Base-by-base conservation (phyloP, 1,140 invertebrate genomes). In the Pseudachorutes palmiensis region DNA sequence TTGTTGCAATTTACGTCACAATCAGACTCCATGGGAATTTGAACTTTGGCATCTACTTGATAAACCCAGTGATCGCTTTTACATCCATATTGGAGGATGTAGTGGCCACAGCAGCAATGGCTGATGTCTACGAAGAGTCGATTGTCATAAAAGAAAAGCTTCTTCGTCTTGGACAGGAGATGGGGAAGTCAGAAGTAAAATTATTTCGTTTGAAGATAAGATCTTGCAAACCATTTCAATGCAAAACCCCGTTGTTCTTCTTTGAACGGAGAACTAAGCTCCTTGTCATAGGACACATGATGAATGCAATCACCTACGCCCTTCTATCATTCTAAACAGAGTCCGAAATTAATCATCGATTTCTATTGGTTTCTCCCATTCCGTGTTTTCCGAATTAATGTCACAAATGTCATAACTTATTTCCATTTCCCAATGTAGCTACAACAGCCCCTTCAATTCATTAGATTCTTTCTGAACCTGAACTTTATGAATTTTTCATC, bases 191-290 rank as follows among this genome's bases (percentile, higher is more conserved):
- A 19, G 36, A 41, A 41, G 5, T 41, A 19, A 5, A 3, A 19
- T 12, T 19, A 5, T 12, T 24, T 5, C 51, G 12, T 12, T 14
- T 19, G 24, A 14, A 26, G 24, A 55, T 24, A 5, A 16, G 5
- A 5, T 9, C 51, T 14, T 55, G 51, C 12, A 55, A 55, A 26
- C 51, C 51, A 19, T 5, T 55, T 55, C 51, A 24, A 12, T 55
- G 51, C 51, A 55, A 55, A 55, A 22, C 51, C 3, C 5, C 24
- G 9, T 5, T 16, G 24, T 55, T 55, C 24, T 55, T 19, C 51
- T 55, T 55, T 55, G 51, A 55, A 22, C 51, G 51, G 5, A 55
- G 24, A 55, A 55, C 51, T 5, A 55, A 55, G 24, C 51, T 55
- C 24, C 14, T 55, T 19, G 51, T 55, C 24, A 55, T 55, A 19